These are phyloP conservation scores for Plagodis pulveraria DNA, from an alignment of 2,888 invertebrate genomes.

Conservation along the genomic window DNA sequence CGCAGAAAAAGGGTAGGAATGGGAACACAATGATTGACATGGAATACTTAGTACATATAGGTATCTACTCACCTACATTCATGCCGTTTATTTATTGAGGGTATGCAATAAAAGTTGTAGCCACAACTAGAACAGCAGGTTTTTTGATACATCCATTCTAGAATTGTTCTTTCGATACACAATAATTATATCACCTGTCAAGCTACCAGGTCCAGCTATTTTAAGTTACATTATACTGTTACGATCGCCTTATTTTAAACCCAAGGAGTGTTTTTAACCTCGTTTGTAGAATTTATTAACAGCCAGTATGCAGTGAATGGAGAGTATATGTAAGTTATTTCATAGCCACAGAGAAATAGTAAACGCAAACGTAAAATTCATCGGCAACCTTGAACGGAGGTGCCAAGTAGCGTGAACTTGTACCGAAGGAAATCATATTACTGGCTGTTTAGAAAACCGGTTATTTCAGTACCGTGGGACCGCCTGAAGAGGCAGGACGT, in stretches of 20 bases:
- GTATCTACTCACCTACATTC: constrained; percentile 5
- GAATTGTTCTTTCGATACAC: constrained; percentile 29
- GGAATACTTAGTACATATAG: too few relatives aligned
- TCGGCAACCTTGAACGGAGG: constrained; percentile 58
- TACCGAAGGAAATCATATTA: constrained; percentile 53
- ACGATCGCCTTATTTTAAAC: constrained; percentile 44
- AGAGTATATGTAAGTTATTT: constrained; percentile 53
- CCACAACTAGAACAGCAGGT: constrained; percentile 27
- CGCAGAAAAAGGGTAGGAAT: too few relatives aligned
- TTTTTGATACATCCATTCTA: constrained; percentile 31
- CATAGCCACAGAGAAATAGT: constrained; percentile 53
- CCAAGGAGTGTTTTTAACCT: constrained; percentile 46
- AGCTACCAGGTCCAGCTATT: constrained; percentile 29
- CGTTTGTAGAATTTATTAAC: constrained; percentile 44
- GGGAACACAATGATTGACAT: too few relatives aligned
- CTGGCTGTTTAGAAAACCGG: constrained; percentile 65
- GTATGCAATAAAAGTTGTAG: constrained; percentile 31
- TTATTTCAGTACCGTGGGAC: constrained; percentile 73
- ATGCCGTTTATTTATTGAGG: constrained; percentile 32
- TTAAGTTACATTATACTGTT: constrained; percentile 33
- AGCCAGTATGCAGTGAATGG: constrained; percentile 51
- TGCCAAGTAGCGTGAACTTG: constrained; percentile 55
- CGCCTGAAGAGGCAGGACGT: constrained; percentile 72
- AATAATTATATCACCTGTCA: constrained; percentile 22
- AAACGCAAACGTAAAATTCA: constrained; percentile 58